Evolutionary conservation across 1,140 invertebrate genomes (phyloP), one percentile per base, ranked within the genome.

Genomic region (Halictus rubicundus): DNA sequence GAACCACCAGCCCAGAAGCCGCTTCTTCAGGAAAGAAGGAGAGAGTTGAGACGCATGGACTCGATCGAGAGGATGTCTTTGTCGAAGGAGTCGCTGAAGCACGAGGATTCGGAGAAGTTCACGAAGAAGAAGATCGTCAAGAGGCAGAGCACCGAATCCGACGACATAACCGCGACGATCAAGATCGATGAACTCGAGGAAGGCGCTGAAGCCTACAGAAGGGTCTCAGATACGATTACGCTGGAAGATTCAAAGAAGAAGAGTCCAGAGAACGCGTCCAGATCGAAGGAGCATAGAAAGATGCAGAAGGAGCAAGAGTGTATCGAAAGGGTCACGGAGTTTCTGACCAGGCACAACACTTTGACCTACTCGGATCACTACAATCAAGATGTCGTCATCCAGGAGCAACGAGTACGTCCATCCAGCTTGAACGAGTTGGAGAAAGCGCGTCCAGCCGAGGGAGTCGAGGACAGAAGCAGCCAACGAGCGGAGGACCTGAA

Each of bases 321-420:
- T n/a, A 88, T 88, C 49, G 87, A 88, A 14, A 83, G 87, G 27
- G 87, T 88, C 52, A 88, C 78, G 10, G 86, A 88, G 75, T 88
- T 80, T 68, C 64, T 88, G 27, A 76, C 76, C 19, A 88, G 81
- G 60, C 87, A 88, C 64, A 81, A 82, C 25, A 57, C 27, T 19
- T n/a, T 84, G 39, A 32, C 14, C 5, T 84, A 74, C 12, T 9
- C 80, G 0, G 74, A 78, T 0, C 1, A 42, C 5, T 57, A 37
- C 0, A 14, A 23, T 16, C 21, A 57, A 8, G 86, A 77, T 2
- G 12, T 5, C 59, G 19, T 57, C 54, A 6, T 60, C 0, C 60
- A 37, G 8, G 64, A 80, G 39, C 82, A 73, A 78, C 82, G 75
- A 64, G 23, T 68, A 19, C 82, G 82, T 61, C 75, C 81, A 19